These are phyloP conservation scores for Petroica traversi DNA, from an alignment of 2,113 vertebrate species.

Conservation along the genomic window DNA sequence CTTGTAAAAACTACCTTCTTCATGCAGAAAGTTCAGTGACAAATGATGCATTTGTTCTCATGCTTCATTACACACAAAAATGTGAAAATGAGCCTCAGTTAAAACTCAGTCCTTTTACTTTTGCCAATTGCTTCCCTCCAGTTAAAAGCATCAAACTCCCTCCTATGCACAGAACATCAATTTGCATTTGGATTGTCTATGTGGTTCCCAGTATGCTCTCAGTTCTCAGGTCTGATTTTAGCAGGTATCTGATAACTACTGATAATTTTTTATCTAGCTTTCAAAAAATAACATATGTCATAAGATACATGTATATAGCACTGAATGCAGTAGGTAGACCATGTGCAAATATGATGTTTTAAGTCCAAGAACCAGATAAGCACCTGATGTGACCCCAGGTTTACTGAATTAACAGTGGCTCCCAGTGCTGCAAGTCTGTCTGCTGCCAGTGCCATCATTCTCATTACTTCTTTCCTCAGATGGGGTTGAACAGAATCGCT, in stretches of 20 bases:
- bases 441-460: slow-evolving; percentile 80
- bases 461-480: slow-evolving; percentile 75
- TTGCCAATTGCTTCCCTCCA: neutral
- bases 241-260: neutral
- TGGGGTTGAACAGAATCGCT: slow-evolving; percentile 83
- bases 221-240: neutral
- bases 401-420: slow-evolving; percentile 75
- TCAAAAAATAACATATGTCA: neutral
- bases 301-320: neutral
- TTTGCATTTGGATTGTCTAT: neutral
- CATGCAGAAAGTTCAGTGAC: neutral
- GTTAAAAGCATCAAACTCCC: neutral
- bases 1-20: neutral
- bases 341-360: neutral
- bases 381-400: slow-evolving; percentile 82
- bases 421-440: slow-evolving; percentile 78
- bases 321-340: neutral
- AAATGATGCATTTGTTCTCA: neutral
- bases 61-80: neutral
- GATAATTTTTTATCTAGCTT: neutral
- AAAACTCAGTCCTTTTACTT: neutral
- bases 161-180: neutral
- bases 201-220: neutral
- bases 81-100: neutral
- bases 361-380: neutral